Evolutionary conservation across 2,888 invertebrate species (phyloP).

Genomic region (Caenorhabditis sp.): DNA sequence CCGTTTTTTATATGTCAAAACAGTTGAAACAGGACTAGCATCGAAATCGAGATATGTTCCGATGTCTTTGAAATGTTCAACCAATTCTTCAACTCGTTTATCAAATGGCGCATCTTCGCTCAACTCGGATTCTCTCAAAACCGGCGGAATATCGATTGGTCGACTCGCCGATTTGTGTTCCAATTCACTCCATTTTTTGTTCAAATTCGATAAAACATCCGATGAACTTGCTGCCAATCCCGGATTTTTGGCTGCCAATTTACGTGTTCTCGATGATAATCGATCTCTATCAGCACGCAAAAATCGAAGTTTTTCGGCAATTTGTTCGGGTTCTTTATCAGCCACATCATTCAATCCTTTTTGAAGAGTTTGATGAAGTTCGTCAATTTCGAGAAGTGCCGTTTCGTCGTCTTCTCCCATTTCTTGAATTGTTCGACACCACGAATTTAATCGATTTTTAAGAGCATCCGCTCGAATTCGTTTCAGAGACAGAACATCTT

Average conservation of each 20-base stretch:
- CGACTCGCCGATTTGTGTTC: slow-evolving; percentile 30
- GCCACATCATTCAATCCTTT: slow-evolving; percentile 25
- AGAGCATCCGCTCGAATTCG: slow-evolving; percentile 49
- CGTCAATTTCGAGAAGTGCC: slow-evolving; percentile 55
- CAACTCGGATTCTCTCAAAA: slow-evolving; percentile 12
- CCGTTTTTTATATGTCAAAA: slow-evolving; percentile 39
- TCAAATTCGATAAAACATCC: slow-evolving; percentile 20
- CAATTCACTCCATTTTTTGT: slow-evolving; percentile 39
- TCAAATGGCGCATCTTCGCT: slow-evolving; percentile 24
- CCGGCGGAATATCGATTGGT: not conserved
- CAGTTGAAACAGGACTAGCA: slow-evolving; percentile 42
- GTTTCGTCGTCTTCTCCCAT: slow-evolving; percentile 58
- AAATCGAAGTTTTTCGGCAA: slow-evolving; percentile 48
- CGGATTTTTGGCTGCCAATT: slow-evolving; percentile 50
- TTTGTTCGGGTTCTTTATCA: slow-evolving; percentile 28
- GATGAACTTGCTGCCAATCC: slow-evolving; percentile 37
- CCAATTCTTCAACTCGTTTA: slow-evolving; percentile 32
- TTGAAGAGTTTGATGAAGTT: slow-evolving; percentile 46
- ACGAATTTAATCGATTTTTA: slow-evolving; percentile 51
- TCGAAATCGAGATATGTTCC: slow-evolving; percentile 53
- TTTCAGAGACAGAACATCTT: slow-evolving; percentile 37
- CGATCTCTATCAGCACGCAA: slow-evolving; percentile 51
- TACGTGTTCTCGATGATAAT: slow-evolving; percentile 45
- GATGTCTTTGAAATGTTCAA: slow-evolving; percentile 33
- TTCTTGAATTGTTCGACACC: slow-evolving; percentile 48